Conservation (phyloP, 2,113 vertebrate genomes). For the Eira barbara region DNA sequence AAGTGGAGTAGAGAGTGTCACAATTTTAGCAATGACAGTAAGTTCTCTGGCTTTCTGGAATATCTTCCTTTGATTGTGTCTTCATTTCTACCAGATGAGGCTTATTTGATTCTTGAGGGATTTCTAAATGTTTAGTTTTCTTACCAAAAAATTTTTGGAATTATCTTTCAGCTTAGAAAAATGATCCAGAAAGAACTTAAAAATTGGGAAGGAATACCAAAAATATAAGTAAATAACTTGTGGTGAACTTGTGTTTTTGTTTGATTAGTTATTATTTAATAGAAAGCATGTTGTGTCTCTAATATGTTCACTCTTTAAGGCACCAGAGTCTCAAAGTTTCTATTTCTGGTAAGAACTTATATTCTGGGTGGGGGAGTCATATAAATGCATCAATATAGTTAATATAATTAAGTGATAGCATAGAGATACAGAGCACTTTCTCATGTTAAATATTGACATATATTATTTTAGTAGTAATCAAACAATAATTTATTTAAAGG, state of each 20-base stretch:
- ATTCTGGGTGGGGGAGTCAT: background rate
- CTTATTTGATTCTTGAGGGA: background rate
- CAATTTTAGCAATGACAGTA: background rate
- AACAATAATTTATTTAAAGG: background rate
- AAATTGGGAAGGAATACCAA: background rate
- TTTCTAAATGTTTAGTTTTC: background rate
- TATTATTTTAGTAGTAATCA: background rate
- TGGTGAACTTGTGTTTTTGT: background rate
- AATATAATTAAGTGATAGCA: background rate
- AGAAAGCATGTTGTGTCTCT: background rate
- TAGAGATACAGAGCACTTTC: background rate
- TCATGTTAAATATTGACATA: background rate
- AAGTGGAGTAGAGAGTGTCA: background rate
- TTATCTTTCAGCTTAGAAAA: background rate
- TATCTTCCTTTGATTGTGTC: background rate
- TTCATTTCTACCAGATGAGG: background rate
- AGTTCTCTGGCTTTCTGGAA: background rate
- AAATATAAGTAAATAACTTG: background rate
- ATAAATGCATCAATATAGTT: background rate
- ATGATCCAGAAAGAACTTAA: background rate
- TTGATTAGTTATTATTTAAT: background rate
- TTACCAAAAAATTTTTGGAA: background rate
- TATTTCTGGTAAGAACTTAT: background rate
- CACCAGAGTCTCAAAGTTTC: background rate
- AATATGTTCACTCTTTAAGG: background rate